A percentile compares a stretch with the other conserved stretches of the same genome.
Conservation (phyloP, 2,113 vertebrate species). For the Oryzias melastigma region DNA sequence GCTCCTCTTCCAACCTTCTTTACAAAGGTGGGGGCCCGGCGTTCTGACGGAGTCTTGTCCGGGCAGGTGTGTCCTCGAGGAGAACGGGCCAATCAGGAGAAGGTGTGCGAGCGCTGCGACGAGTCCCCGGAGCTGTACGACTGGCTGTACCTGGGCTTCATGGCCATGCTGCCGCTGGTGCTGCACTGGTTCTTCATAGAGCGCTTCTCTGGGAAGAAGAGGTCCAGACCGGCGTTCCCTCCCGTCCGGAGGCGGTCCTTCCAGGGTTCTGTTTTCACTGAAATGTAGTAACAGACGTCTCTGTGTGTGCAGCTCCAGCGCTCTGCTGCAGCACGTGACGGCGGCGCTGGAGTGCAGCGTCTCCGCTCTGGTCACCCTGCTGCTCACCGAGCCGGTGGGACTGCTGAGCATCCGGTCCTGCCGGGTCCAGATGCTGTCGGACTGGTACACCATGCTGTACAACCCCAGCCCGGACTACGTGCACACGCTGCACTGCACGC, state of each 20-base stretch:
- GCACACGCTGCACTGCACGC: constrained; percentile 94
- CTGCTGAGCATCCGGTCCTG: constrained; percentile 86
- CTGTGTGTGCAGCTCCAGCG: constrained; percentile 83
- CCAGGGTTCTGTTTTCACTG: too few relatives aligned
- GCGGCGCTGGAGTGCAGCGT: constrained; percentile 87
- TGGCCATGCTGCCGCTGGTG: constrained; percentile 95
- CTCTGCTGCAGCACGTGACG: constrained; percentile 88
- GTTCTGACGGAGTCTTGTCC: neutral
- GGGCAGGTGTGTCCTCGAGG: constrained; percentile 92
- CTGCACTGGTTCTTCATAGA: constrained; percentile 99
- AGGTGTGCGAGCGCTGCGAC: constrained; percentile 85
- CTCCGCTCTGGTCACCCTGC: constrained; percentile 84
- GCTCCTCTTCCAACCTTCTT: neutral
- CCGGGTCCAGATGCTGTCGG: constrained; percentile 89
- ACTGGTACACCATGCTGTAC: constrained; percentile 99
- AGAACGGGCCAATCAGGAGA: constrained; percentile 83
- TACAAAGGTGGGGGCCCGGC: too few relatives aligned
- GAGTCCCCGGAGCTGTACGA: constrained; percentile 91
- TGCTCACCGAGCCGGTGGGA: constrained; percentile 87
- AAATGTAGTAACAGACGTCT: neutral
- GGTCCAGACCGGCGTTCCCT: constrained; percentile 67
- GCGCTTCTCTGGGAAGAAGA: constrained; percentile 98
- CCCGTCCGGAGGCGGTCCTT: too few relatives aligned
- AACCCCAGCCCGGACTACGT: constrained; percentile 97
- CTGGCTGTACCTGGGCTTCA: constrained; percentile 97